Evolutionary conservation across 1,140 invertebrate genomes (phyloP).

Genomic region (Metopolophium dirhodum): DNA sequence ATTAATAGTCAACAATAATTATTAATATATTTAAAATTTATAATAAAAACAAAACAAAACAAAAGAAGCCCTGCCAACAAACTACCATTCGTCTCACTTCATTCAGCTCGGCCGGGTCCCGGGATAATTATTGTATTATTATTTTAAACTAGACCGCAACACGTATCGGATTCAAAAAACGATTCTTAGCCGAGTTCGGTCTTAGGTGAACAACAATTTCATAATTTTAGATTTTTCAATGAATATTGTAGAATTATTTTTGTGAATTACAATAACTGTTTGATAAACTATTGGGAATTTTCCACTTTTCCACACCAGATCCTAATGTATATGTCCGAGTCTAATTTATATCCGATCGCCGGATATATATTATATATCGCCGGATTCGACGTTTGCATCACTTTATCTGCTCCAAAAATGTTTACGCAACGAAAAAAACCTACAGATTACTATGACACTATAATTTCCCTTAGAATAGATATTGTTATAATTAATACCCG

Average conservation of each 20-base stretch:
- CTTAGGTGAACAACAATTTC: background rate
- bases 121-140: background rate
- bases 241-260: background rate
- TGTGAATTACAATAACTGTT: background rate
- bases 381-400: too few species aligned
- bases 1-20: background rate
- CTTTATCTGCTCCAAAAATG: background rate
- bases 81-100: background rate
- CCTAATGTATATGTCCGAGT: background rate
- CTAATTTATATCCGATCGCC: background rate
- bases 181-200: background rate
- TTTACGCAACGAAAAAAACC: background rate
- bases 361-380: too few species aligned
- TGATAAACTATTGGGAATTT: background rate
- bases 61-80: background rate
- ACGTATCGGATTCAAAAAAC: background rate
- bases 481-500: background rate
- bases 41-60: background rate
- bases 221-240: background rate
- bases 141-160: background rate
- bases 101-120: background rate
- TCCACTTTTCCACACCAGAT: background rate
- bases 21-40: background rate
- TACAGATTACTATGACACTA: background rate
- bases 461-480: background rate